Evolutionary conservation across 2,797 vertebrate genomes (phyloP).

Genomic region (Pseudomugil gertrudae): DNA sequence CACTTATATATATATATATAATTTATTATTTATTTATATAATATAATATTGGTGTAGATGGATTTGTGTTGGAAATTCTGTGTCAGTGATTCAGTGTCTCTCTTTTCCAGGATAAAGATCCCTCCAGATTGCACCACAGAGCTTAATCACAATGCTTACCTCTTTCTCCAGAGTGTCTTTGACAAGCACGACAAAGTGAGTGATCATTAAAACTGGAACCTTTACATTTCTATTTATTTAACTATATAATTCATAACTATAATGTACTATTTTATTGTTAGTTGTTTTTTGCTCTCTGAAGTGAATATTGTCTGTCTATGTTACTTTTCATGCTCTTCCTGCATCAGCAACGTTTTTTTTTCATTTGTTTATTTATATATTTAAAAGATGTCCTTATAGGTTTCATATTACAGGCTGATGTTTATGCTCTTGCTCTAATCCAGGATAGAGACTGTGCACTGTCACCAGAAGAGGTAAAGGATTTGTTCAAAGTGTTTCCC

Average conservation of each 20-base stretch:
- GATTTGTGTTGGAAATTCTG: background rate
- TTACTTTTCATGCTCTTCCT: background rate
- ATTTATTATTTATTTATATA: too few relatives aligned
- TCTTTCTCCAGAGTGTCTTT: slow-evolving; percentile 97
- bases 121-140: slow-evolving; percentile 95
- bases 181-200: slow-evolving; percentile 99
- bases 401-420: background rate
- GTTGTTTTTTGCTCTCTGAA: background rate
- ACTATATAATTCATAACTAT: too few relatives aligned
- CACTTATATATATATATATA: too few relatives aligned
- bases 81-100: background rate
- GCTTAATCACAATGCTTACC: slow-evolving; percentile 97
- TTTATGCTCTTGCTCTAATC: slow-evolving; percentile 2
- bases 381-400: background rate
- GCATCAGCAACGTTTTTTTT: background rate
- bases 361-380: background rate
- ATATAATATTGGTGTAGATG: too few relatives aligned
- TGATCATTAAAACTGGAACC: background rate
- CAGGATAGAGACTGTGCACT: slow-evolving; percentile 97
- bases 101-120: slow-evolving; percentile 88
- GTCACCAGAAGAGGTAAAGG: slow-evolving; percentile 94
- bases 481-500: slow-evolving; percentile 97
- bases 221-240: background rate
- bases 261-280: too few relatives aligned
- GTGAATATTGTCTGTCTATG: background rate